A percentile compares a stretch with the other conserved stretches of the same genome.
phyloP scores from a whole-genome alignment of 2,797 vertebrate genomes.

The Argya squamiceps region DNA sequence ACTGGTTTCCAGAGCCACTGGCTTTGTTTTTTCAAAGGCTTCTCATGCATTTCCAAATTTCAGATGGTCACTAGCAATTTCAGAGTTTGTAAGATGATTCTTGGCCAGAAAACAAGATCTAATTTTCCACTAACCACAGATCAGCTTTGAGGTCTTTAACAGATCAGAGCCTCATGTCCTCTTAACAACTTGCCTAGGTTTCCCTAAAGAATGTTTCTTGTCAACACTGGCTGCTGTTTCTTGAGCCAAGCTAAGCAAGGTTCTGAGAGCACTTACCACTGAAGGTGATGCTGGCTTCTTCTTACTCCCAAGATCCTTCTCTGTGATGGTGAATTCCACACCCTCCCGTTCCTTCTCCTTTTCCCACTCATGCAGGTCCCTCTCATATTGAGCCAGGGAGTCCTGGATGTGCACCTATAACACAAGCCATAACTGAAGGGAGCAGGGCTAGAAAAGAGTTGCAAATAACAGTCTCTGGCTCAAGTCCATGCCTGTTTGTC shows the following conservation, averaged over 20 bases:
- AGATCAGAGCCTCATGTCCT: not conserved
- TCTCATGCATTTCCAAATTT: constrained; percentile 1
- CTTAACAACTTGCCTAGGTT: not conserved
- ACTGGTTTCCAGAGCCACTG: not conserved
- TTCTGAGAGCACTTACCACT: constrained; percentile 9
- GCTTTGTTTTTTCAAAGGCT: not conserved
- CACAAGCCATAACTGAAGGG: not conserved
- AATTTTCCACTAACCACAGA: not conserved
- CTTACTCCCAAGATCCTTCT: constrained; percentile 60
- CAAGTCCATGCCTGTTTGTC: not conserved
- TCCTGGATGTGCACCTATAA: constrained; percentile 79
- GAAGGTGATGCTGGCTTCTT: not conserved
- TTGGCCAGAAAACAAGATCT: not conserved
- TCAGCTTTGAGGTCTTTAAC: not conserved
- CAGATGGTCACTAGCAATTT: not conserved
- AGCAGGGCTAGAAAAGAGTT: not conserved
- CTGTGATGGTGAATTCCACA: constrained; percentile 87
- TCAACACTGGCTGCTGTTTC: not conserved
- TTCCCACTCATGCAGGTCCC: constrained; percentile 79
- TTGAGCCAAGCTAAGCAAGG: not conserved
- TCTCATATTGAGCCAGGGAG: constrained; percentile 72
- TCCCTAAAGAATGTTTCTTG: not conserved
- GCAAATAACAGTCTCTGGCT: not conserved
- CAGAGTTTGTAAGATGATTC: not conserved
- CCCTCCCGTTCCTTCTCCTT: constrained; percentile 75